Conservation (phyloP, 2,113 vertebrate genomes). For the Pterophyllum scalare region DNA sequence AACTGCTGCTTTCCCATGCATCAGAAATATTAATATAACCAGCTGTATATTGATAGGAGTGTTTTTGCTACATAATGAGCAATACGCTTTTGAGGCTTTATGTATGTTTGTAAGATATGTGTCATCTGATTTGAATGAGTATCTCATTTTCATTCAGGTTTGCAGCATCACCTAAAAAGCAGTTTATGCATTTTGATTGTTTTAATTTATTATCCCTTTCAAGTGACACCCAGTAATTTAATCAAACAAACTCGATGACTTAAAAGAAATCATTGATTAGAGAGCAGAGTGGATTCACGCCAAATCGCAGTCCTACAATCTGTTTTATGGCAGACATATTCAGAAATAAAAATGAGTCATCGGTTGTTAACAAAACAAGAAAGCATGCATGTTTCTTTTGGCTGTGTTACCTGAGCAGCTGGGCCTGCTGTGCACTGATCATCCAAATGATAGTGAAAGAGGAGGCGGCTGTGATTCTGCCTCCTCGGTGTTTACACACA, state of each 20-base stretch:
- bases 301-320: background rate
- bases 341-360: background rate
- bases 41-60: background rate
- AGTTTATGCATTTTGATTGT: background rate
- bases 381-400: background rate
- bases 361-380: background rate
- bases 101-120: background rate
- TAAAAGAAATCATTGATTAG: background rate
- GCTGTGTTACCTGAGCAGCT: background rate
- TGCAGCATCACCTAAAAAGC: background rate
- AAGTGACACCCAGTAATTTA: background rate
- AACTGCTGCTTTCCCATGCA: background rate
- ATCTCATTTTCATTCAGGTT: background rate
- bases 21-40: background rate
- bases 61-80: background rate
- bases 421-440: conserved; percentile 54
- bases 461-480: conserved; percentile 23
- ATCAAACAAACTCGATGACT: background rate
- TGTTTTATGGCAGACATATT: background rate
- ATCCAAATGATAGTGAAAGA: conserved; percentile 34
- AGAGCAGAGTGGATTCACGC: background rate
- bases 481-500: conserved; percentile 60
- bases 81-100: background rate
- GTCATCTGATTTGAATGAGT: background rate
- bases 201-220: background rate